phyloP scores from a whole-genome alignment of 2,888 invertebrate species.

The Oligia fasciuncula region DNA sequence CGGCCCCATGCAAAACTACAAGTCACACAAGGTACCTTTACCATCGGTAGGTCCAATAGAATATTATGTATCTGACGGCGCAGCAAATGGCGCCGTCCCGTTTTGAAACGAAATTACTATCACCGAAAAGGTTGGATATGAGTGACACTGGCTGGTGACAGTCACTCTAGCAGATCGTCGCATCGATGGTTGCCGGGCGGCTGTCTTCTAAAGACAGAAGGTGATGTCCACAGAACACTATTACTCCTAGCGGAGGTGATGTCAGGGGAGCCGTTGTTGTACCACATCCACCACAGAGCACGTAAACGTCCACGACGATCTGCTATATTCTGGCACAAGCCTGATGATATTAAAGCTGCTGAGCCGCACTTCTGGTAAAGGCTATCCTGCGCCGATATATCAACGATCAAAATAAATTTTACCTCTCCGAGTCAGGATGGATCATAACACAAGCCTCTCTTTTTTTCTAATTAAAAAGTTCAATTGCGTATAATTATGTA shows the following conservation, averaged over 20 bases:
- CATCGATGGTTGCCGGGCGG: not conserved
- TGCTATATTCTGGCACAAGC: not conserved
- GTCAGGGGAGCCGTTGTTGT: not conserved
- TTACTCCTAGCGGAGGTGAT: not conserved
- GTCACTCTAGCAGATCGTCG: not conserved
- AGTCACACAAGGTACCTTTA: not conserved
- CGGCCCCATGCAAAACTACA: not conserved
- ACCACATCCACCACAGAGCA: too few species aligned
- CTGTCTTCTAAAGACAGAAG: not conserved
- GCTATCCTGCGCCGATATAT: not conserved
- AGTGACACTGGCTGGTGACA: not conserved
- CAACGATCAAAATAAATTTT: not conserved
- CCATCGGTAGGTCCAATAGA: not conserved
- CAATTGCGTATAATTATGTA: not conserved
- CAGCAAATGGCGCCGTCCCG: not conserved
- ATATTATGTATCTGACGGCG: not conserved
- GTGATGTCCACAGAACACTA: not conserved
- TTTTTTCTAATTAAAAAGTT: not conserved
- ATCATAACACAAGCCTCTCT: not conserved
- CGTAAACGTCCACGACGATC: not conserved
- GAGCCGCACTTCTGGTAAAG: not conserved
- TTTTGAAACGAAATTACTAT: not conserved
- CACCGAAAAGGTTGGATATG: not conserved
- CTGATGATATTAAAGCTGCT: not conserved
- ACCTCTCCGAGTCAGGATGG: too few species aligned